Base-by-base conservation (phyloP, 2,797 vertebrate species). In the Hypotaenidia philippensis region DNA sequence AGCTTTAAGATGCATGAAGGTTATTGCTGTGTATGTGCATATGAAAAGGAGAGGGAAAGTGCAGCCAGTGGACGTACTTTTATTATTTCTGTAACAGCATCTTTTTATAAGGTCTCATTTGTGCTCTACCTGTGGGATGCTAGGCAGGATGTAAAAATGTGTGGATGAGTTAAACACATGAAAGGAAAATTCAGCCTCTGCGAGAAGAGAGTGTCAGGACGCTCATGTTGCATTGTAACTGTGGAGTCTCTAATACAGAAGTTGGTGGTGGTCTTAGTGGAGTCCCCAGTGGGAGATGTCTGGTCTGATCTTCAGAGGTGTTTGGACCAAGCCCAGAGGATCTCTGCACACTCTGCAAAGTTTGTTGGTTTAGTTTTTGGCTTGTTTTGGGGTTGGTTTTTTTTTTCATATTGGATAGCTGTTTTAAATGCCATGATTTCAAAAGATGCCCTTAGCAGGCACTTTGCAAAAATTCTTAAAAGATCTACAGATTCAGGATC, bases 1-100 rank as follows among this genome's bases (percentile, higher is more conserved):
- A 87, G 86, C 86, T 93, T 97, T 94, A 94, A 96, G 95, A 94
- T 91, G 91, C 95, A 93, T 93, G 94, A 97, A 96, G 95, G 96
- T 97, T 95, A 87, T 85, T 94, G 64, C 85, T 80, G 34, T 81
- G 57, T 45, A 20, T 50, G 23, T 32, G 69, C 61, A 5, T 31
- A 27, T 52, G 83, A 86, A 81, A 65, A 38, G 38, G 77, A 81
- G 68, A 55, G 36, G 31, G 44, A 32, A 45, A 34, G 68, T 13
- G 49, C 84, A 90, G 32, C 13, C 50, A 29, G 60, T 40, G 83
- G 70, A 45, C 3, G 0, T 52, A 8, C 66, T 69, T 41, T 25
- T 68, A 57, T 41, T 52, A 55, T 77, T 95, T 77, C 68, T 82
- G 52, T 47, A 70, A 61, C 5, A 1, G 31, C 36, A 32, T 74